Evolutionary conservation across 2,888 invertebrate genomes (phyloP), one percentile per base, ranked within the genome.

Genomic region (Monoplex corrugatus): DNA sequence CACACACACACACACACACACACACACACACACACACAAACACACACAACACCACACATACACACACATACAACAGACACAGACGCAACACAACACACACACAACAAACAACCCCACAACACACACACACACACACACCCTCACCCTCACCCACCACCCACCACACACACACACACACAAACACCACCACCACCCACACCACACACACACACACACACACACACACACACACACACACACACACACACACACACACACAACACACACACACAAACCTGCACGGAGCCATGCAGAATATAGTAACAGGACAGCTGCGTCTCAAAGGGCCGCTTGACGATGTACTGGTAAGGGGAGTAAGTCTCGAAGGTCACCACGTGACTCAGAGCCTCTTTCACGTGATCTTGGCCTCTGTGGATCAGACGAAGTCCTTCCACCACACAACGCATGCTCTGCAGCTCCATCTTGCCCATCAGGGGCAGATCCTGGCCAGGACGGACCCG

Each of bases 331-430:
- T 92, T 92, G 32, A 91, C 92, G 80, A 94, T 92, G 86, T 93
- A 93, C 50, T 93, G 90, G 89, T 92, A 92, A 0, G 94, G 91
- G 23, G 91, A 90, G 88, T 94, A 94, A 10, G 90, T 86, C 90
- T 94, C 94, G 45, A 92, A 92, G 16, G 94, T 92, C 5, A 93
- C 90, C 13, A 93, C 93, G 57, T 92, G 92, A 89, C 94, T 92
- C 28, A 94, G 86, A 43, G 93, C 94, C 84, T 94, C 94, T 89
- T 94, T 94, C 5, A 94, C 92, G 50, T 93, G 93, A 80, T 93
- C 93, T 23, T 93, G 93, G 40, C 93, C 93, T 90, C 93, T 93
- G 89, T 94, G 94, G 40, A 94, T 92, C 8, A 94, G 90, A 85
- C 92, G 93, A 45, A 94, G 89, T 10, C 94, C 94, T 5, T 94